Evolutionary conservation across 2,113 vertebrate species (phyloP).

Genomic region (Micronycteris hirsuta): DNA sequence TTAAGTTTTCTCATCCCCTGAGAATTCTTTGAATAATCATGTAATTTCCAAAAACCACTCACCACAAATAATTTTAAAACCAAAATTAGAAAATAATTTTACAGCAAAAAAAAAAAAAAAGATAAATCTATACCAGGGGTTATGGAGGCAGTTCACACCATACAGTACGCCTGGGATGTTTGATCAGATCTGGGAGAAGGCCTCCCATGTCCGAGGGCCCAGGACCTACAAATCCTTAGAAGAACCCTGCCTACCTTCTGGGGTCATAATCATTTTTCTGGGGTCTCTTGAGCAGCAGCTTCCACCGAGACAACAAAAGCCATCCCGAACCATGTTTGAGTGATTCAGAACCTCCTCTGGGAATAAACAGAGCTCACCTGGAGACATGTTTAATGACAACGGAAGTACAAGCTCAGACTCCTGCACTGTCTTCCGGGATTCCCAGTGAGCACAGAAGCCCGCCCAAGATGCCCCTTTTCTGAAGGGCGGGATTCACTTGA

Average conservation of each 20-base stretch:
- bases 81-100: slow-evolving; percentile 44
- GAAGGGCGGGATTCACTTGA: neutral
- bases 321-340: neutral
- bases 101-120: neutral
- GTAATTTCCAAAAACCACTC: slow-evolving; percentile 1
- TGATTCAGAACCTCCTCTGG: neutral
- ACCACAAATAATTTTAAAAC: slow-evolving; percentile 37
- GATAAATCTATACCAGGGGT: neutral
- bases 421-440: neutral
- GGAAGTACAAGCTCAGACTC: neutral
- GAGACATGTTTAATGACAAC: neutral
- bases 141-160: neutral
- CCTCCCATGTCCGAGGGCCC: neutral
- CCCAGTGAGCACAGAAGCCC: neutral
- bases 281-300: neutral
- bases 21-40: slow-evolving; percentile 9
- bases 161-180: neutral
- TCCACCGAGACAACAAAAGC: slow-evolving; percentile 25
- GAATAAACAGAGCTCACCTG: neutral
- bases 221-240: neutral
- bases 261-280: slow-evolving; percentile 19
- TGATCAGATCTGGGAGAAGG: neutral
- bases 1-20: slow-evolving; percentile 8
- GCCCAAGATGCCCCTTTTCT: neutral
- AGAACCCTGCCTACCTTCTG: neutral